Conservation (phyloP, 2,888 invertebrate genomes). For the Panopea generosa region DNA sequence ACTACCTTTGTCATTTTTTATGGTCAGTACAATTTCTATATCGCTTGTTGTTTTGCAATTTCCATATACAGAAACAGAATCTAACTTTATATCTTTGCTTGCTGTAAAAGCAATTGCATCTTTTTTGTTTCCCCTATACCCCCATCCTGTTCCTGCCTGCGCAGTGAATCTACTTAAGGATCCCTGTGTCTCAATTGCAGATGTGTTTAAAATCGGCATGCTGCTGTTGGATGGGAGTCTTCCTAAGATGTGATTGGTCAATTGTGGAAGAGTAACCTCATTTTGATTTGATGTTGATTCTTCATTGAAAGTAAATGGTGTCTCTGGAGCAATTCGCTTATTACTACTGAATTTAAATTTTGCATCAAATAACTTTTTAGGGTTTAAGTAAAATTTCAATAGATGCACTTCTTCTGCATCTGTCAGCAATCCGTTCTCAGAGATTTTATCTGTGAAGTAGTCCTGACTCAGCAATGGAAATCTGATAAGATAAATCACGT, state of each 20-base stretch:
- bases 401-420: constrained; percentile 48
- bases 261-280: background rate
- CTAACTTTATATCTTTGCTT: constrained; percentile 33
- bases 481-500: constrained; percentile 35
- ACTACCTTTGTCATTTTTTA: constrained; percentile 18
- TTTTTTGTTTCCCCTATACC: constrained; percentile 46
- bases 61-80: constrained; percentile 45
- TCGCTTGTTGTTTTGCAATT: constrained; percentile 24
- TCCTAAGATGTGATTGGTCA: background rate
- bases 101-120: constrained; percentile 43
- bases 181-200: constrained; percentile 11
- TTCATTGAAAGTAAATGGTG: constrained; percentile 15
- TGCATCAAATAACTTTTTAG: constrained; percentile 12
- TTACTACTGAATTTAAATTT: constrained; percentile 32
- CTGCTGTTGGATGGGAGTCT: constrained; percentile 3
- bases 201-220: constrained; percentile 22
- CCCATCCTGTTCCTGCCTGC: constrained; percentile 40
- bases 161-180: constrained; percentile 33
- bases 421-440: constrained; percentile 45
- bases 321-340: constrained; percentile 32
- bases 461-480: constrained; percentile 50
- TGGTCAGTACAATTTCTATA: constrained; percentile 19
- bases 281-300: background rate
- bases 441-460: constrained; percentile 52
- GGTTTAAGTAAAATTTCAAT: constrained; percentile 43